Evolutionary conservation across 2,113 vertebrate genomes (phyloP), one percentile per base, ranked within the genome.

Genomic region (Mastomys natalensis): DNA sequence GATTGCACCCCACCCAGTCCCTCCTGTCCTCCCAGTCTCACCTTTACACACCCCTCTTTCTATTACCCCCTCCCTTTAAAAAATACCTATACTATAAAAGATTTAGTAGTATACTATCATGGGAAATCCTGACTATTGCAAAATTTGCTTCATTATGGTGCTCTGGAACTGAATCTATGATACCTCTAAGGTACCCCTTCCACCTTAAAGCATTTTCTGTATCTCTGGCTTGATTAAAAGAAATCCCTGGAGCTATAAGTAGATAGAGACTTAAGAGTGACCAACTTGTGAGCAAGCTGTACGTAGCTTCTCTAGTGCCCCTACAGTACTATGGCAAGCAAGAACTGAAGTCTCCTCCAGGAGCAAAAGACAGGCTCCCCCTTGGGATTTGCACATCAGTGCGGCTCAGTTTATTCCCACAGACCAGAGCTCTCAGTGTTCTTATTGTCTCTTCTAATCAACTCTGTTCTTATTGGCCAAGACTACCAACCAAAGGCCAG

Each of bases 381-480:
- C 22, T 34, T 31, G 62, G 87, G 37, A 55, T 94, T 29, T 77
- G 60, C 11, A 81, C 16, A 22, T 29, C 16, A 87, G 68, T 0
- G 55, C 19, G 85, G 89, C 64, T 88, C 84, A 90, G 58, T 64
- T 95, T 8, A 31, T 51, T 34, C 29, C 62, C 93, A 76, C 87
- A 93, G 37, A 22, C 34, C 43, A 68, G 11, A 31, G n/a, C 4
- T 74, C 51, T 72, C 43, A 62, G 51, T 53, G 58, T 77, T 82
- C 24, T 51, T 82, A 34, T 73, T 92, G 84, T 89, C 26, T 92
- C 58, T 95, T 68, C 55, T 94, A 73, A 70, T 17, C 37, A 72
- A 60, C 43, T 87, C 70, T 87, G 74, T 51, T 92, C 93, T 92
- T 60, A 78, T 26, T 93, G 87, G 74, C 92, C 53, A 90, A 82